These are phyloP conservation scores for Apamea sordens DNA, from an alignment of 2,888 invertebrate species.

Conservation along the genomic window DNA sequence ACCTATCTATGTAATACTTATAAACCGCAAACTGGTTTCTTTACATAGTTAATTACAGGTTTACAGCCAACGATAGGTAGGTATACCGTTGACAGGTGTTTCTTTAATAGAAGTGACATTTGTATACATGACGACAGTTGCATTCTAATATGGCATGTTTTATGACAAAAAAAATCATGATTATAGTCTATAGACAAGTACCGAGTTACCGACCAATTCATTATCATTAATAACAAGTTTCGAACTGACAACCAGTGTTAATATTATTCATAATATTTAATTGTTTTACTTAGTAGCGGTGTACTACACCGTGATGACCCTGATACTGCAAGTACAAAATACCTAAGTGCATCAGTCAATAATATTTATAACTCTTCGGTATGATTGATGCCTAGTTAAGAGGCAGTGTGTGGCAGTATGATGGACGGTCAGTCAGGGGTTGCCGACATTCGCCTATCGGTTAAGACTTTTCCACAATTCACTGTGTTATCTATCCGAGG, in stretches of 20 bases:
- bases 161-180: constrained; percentile 5
- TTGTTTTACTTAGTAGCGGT: constrained; percentile 21
- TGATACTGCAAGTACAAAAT: constrained; percentile 37
- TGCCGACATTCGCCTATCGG: constrained; percentile 64
- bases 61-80: neutral
- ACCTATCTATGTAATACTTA: neutral
- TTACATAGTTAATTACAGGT: neutral
- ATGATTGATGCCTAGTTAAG: constrained; percentile 60
- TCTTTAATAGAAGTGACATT: constrained; percentile 25
- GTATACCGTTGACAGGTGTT: constrained; percentile 32
- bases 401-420: constrained; percentile 59
- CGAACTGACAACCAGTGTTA: constrained; percentile 18
- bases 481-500: constrained; percentile 58
- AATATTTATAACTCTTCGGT: constrained; percentile 54
- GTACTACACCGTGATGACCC: constrained; percentile 31
- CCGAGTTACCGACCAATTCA: neutral
- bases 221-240: constrained; percentile 11
- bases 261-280: constrained; percentile 11
- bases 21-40: neutral
- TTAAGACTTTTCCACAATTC: constrained; percentile 65
- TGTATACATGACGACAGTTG: constrained; percentile 5
- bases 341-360: constrained; percentile 49
- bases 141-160: neutral
- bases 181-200: constrained; percentile 16
- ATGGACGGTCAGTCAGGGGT: constrained; percentile 64